Percentiles rank a stretch among this genome's conserved stretches.
phyloP scores from a whole-genome alignment of 1,140 invertebrate species.

The Galendromus occidentalis region DNA sequence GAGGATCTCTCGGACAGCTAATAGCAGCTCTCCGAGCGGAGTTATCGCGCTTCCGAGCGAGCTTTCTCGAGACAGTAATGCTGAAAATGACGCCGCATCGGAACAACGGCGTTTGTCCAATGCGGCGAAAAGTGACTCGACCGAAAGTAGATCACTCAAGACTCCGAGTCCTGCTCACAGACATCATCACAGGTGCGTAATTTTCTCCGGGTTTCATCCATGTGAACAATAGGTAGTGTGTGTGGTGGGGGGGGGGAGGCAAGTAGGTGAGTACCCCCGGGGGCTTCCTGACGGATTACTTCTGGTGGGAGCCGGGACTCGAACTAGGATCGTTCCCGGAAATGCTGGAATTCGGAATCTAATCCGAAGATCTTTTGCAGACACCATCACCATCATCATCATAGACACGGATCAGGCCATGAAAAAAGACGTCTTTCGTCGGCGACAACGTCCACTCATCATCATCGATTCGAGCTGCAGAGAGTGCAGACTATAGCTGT shows the following conservation, averaged over 20 bases:
- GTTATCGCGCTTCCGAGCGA: not conserved
- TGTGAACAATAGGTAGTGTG: no score
- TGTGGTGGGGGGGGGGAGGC: no score
- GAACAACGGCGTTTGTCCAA: not conserved
- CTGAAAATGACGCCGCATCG: no score
- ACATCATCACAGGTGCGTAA: slow-evolving; percentile 4
- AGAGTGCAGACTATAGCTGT: not conserved
- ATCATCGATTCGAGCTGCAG: not conserved
- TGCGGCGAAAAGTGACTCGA: slow-evolving; percentile 6
- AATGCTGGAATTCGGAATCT: no score
- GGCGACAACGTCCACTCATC: not conserved
- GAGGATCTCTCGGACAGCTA: no score
- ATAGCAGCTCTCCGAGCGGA: not conserved
- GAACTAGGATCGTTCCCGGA: no score
- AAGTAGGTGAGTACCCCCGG: no score
- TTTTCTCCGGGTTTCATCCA: no score
- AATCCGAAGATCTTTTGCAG: not conserved
- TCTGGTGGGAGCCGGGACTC: no score
- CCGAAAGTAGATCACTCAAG: not conserved
- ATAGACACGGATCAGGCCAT: not conserved
- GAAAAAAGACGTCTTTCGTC: not conserved
- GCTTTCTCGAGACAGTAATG: not conserved
- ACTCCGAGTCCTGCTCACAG: not conserved
- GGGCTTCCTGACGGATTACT: no score
- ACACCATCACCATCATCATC: slow-evolving; percentile 6